Base-by-base conservation (phyloP, 2,797 vertebrate species). In the Takifugu rubripes region DNA sequence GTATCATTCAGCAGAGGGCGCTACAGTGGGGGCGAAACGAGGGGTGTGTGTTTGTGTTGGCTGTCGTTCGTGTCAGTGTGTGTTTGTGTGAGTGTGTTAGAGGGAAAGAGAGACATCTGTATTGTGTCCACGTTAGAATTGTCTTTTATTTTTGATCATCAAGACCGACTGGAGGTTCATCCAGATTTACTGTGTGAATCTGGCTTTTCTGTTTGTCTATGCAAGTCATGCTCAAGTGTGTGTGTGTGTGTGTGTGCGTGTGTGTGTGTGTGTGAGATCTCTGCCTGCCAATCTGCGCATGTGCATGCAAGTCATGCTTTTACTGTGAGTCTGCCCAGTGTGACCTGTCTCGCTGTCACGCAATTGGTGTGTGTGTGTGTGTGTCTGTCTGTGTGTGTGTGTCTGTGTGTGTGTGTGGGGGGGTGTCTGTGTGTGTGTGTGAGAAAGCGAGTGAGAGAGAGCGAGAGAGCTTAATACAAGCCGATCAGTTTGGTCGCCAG, bases 401-500 rank as follows among this genome's bases (percentile, higher is more conserved):
- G 27, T 47, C 54, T 43, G 51, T 56, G 61, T 25, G 43, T 48
- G 16, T 56, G 52, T 27, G 47, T 43, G 29, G 21, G 21, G 17
- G 21, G 21, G 42, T 43, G n/a, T 68, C 25, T 58, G 27, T 47
- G 56, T 43, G 51, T 56, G 61, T 25, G 43, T 48, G 16, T 56
- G 52, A 27, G 47, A 43, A 25, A 42, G 50, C n/a, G 46, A 15
- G 52, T 27, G 33, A 6, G 51, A 24, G 24, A 6, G 42, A 52
- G 54, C 49, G 62, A 60, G 67, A 69, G 60, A 72, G 51, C 56
- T 75, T 81, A 78, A 82, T 77, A 74, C 54, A 56, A 68, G 64
- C 67, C 68, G 66, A 79, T 81, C 45, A 53, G 57, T 63, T 70
- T 33, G 64, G 59, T 75, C 61, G 10, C 61, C 45, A 44, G 79